phyloP scores from a whole-genome alignment of 2,888 invertebrate species.

The Tiphia femorata region DNA sequence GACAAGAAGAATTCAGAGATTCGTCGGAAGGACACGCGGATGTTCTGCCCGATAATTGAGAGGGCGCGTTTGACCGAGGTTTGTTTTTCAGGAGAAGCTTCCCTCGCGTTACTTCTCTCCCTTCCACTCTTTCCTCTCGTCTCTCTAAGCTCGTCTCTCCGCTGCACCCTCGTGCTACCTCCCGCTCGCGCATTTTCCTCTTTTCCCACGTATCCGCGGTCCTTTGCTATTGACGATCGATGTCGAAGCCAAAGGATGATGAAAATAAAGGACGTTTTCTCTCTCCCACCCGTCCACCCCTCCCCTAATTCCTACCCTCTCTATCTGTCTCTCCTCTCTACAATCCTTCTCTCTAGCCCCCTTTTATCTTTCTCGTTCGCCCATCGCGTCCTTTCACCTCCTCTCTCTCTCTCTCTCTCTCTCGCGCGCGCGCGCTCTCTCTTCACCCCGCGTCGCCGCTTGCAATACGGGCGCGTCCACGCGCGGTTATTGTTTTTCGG shows the following conservation, averaged over 20 bases:
- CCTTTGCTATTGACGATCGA: conserved; percentile 22
- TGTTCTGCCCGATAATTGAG: conserved; percentile 27
- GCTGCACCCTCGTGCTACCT: not conserved
- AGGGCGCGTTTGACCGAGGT: conserved; percentile 15
- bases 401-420: not conserved
- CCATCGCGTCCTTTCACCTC: too few species aligned
- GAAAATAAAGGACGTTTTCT: conserved; percentile 18
- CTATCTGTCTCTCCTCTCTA: not conserved
- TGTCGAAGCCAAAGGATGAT: conserved; percentile 19
- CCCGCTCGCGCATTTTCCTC: not conserved
- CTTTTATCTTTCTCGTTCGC: too few species aligned
- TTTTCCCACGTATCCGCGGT: not conserved
- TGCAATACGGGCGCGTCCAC: not conserved
- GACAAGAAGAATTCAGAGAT: too few species aligned
- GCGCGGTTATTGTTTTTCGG: conserved; percentile 16
- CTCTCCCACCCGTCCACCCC: not conserved
- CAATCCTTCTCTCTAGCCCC: not conserved
- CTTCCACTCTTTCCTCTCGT: not conserved
- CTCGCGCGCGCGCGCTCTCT: not conserved
- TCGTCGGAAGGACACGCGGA: too few species aligned
- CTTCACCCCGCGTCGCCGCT: not conserved
- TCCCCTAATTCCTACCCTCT: not conserved
- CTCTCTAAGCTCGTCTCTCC: not conserved
- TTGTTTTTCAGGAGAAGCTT: conserved; percentile 24
- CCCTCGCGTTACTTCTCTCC: conserved; percentile 9